Percentiles rank a stretch among this genome's conserved stretches.
Conservation (phyloP, 2,797 vertebrate species). For the Tapirus indicus region DNA sequence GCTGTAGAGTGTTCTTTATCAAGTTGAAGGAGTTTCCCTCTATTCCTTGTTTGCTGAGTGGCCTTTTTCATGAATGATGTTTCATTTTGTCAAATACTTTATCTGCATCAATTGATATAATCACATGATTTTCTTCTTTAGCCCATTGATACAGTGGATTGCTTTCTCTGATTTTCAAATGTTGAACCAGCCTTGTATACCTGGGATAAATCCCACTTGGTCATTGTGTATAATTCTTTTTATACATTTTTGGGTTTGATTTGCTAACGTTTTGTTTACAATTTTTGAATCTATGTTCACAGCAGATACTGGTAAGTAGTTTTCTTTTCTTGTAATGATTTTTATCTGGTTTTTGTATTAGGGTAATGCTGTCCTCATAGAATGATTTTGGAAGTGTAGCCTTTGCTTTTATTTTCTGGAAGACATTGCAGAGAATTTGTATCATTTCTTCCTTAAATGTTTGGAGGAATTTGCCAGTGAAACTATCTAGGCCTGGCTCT, state of each 20-base stretch:
- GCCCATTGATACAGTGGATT: not conserved
- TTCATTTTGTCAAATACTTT: not conserved
- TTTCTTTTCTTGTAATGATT: not conserved
- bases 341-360: not conserved
- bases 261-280: not conserved
- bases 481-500: not conserved
- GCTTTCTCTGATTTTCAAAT: not conserved
- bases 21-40: not conserved
- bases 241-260: not conserved
- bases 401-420: conserved; percentile 19
- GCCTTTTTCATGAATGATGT: not conserved
- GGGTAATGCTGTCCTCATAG: not conserved
- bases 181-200: not conserved
- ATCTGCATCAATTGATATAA: not conserved
- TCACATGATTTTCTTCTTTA: not conserved
- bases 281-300: not conserved
- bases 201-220: not conserved
- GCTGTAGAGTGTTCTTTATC: not conserved
- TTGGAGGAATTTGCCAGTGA: not conserved
- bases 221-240: not conserved
- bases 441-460: not conserved
- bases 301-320: not conserved
- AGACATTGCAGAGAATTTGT: not conserved
- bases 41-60: not conserved
- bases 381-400: not conserved